A percentile compares a stretch with the other conserved stretches of the same genome.
These are phyloP conservation scores for Phymorhynchus buccinoides DNA, from an alignment of 1,140 invertebrate species.

Conservation along the genomic window DNA sequence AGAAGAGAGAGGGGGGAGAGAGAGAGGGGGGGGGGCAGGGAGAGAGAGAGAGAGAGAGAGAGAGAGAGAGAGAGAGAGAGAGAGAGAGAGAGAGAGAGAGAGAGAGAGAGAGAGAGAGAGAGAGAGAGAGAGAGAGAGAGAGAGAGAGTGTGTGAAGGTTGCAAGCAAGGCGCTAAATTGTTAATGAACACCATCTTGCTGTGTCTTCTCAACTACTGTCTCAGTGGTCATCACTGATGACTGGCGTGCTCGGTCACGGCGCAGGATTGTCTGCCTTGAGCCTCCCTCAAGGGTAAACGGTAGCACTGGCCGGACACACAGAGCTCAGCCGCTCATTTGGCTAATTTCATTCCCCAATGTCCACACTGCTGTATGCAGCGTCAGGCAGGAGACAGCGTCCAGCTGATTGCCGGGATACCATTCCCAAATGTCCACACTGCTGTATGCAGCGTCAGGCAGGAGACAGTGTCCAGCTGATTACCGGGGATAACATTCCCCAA, in stretches of 20 bases:
- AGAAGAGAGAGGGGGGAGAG: background rate
- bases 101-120: background rate
- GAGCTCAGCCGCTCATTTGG: background rate
- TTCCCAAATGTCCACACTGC: background rate
- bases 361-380: background rate
- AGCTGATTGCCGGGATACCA: too few species aligned
- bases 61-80: background rate
- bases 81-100: background rate
- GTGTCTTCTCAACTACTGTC: too few species aligned
- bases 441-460: background rate
- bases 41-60: slow-evolving; percentile 10
- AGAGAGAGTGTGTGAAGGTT: background rate
- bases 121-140: background rate
- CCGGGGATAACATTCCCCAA: background rate
- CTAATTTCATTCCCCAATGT: background rate
- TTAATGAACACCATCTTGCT: too few species aligned
- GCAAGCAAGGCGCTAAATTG: too few species aligned
- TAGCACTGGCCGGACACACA: too few species aligned
- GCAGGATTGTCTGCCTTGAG: too few species aligned
- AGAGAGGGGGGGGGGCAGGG: too few species aligned
- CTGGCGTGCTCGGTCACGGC: too few species aligned
- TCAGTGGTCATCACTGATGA: too few species aligned
- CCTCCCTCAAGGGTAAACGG: too few species aligned
- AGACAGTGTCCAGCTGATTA: too few species aligned
- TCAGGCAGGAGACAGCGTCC: too few species aligned